Base-by-base conservation (phyloP, 2,888 invertebrate genomes). In the Brachylomia viminalis region DNA sequence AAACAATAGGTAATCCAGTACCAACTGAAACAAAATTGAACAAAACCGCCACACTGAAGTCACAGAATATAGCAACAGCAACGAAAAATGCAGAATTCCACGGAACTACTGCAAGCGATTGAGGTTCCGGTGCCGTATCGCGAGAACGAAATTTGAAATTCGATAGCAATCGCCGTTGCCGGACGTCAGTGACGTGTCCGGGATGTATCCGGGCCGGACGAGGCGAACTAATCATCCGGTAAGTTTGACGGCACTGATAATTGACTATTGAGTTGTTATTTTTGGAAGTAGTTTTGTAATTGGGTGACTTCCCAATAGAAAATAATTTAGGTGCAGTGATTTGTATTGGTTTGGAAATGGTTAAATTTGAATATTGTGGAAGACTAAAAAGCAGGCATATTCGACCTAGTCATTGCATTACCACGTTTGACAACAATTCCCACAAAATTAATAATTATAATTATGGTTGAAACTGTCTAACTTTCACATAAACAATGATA, bases 101-200 rank as follows among this genome's bases (percentile, higher is more conserved):
- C 67, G 56, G 69, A 74, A 83, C 79, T 65, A 65, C 67, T 72
- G 70, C 75, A 86, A 69, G 70, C 75, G 68, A 75, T 72, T 82
- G 73, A 74, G 76, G 79, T 82, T 87, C 87, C 84, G 86, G 80
- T 65, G 56, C 65, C 73, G 77, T 82, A 87, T 80, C 86, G 74
- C 73, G 79, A 77, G 85, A 82, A 83, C 87, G 82, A 90, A 90
- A 90, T 92, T 92, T 91, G 90, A 91, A 92, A 92, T 90, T 90
- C 91, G 91, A 92, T 91, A 86, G 86, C 80, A 80, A 89, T 89
- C 86, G 54, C 71, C 64, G 73, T 76, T 38, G 72, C 84, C 90
- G 89, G 90, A 89, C 81, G 86, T 80, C 80, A 79, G 79, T 75
- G 87, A 87, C 88, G 86, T 85, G 83, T 87, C 87, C 87, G 87